phyloP scores from a whole-genome alignment of 2,888 invertebrate species.

The Leptinotarsa tumamoca region DNA sequence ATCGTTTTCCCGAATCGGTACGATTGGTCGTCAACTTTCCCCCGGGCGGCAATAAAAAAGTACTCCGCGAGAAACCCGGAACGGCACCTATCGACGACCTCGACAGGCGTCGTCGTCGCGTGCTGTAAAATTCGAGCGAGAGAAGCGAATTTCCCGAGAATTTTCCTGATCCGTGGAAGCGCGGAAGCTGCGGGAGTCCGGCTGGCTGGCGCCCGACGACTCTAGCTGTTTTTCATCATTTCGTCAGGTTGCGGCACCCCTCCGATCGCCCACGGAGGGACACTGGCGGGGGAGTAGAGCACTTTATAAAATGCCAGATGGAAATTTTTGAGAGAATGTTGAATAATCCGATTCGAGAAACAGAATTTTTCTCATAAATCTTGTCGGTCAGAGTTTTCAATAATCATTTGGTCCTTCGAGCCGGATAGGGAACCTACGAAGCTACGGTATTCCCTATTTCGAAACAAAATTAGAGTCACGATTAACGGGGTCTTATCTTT shows the following conservation, averaged over 20 bases:
- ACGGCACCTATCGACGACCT: constrained; percentile 19
- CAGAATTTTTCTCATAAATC: no score
- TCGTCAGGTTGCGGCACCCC: background rate
- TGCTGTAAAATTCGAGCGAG: constrained; percentile 40
- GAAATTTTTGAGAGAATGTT: background rate
- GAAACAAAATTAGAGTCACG: no score
- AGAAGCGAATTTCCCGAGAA: constrained; percentile 35
- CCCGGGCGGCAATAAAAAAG: background rate
- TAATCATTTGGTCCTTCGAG: no score
- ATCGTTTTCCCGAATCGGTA: background rate
- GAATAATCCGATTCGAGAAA: background rate
- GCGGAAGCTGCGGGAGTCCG: constrained; percentile 50
- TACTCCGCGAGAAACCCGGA: constrained; percentile 4
- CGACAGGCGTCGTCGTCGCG: constrained; percentile 24
- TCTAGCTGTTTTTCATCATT: constrained; percentile 46
- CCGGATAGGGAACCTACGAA: no score
- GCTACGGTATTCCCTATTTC: no score
- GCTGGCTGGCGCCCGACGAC: constrained; percentile 57
- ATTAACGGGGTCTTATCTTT: no score
- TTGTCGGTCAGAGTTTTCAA: no score
- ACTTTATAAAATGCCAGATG: background rate
- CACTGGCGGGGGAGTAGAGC: background rate
- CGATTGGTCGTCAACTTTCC: constrained; percentile 13
- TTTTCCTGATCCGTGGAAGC: constrained; percentile 41
- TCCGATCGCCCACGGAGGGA: background rate